phyloP scores from a whole-genome alignment of 2,888 invertebrate genomes.

The Agrotis exclamationis region DNA sequence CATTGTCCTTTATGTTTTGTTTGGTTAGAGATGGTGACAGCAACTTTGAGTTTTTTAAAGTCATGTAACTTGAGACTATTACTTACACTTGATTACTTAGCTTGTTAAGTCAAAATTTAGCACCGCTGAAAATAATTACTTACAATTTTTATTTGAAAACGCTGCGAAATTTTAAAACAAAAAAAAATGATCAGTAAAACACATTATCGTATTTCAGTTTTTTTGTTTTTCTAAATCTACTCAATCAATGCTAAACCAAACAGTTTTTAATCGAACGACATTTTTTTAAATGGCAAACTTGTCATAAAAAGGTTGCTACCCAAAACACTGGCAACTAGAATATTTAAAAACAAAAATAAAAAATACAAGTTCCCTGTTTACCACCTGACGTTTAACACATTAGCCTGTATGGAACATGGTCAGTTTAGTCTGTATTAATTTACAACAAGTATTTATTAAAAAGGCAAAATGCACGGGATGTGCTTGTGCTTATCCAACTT shows the following conservation, averaged over 20 bases:
- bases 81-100: conserved; percentile 5
- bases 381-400: conserved; percentile 81
- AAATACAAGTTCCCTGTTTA: conserved; percentile 70
- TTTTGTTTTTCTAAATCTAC: too few relatives aligned
- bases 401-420: conserved; percentile 76
- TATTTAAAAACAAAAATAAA: conserved; percentile 58
- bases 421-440: conserved; percentile 81
- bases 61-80: conserved; percentile 24
- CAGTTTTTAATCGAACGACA: not conserved
- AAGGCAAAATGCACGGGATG: conserved; percentile 43
- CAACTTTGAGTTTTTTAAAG: conserved; percentile 34
- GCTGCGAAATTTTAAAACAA: not conserved
- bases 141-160: not conserved
- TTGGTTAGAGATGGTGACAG: conserved; percentile 53
- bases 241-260: not conserved
- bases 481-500: conserved; percentile 22
- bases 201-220: not conserved
- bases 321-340: conserved; percentile 55
- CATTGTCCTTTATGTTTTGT: conserved; percentile 49
- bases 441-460: conserved; percentile 78
- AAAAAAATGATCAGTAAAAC: not conserved
- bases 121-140: not conserved
- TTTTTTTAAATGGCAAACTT: not conserved
- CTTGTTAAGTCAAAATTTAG: conserved; percentile 5
- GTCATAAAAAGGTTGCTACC: not conserved